Evolutionary conservation across 1,140 invertebrate genomes (phyloP).

Genomic region (Macrostomum lignano): DNA sequence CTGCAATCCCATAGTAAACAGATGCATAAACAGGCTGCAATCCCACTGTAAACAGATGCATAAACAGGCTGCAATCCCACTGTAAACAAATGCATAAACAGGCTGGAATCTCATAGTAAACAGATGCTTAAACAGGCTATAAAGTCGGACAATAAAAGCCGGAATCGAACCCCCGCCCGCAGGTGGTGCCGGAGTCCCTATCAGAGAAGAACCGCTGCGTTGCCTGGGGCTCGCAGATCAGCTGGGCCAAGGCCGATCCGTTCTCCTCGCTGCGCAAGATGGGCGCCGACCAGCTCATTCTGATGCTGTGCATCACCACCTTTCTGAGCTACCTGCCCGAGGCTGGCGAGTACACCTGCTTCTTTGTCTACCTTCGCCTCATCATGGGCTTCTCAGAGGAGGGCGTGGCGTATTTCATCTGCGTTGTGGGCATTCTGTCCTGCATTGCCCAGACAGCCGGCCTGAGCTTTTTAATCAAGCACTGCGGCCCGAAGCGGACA

Average conservation of each 20-base stretch:
- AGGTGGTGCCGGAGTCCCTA: constrained; percentile 78
- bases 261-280: constrained; percentile 61
- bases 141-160: too few relatives aligned
- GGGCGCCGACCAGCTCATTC: constrained; percentile 70
- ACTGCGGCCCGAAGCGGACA: constrained; percentile 70
- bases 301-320: constrained; percentile 81
- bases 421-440: constrained; percentile 73
- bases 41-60: too few relatives aligned
- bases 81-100: too few relatives aligned
- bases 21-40: too few relatives aligned
- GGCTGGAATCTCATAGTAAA: too few relatives aligned
- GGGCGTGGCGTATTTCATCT: constrained; percentile 87
- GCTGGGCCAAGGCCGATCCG: constrained; percentile 74
- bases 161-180: too few relatives aligned
- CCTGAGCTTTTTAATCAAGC: constrained; percentile 59
- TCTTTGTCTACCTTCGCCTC: constrained; percentile 92
- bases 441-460: constrained; percentile 53
- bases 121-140: too few relatives aligned
- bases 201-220: constrained; percentile 37
- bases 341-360: constrained; percentile 85
- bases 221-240: constrained; percentile 25
- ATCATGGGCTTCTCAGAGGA: constrained; percentile 76
- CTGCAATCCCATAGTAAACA: too few relatives aligned
- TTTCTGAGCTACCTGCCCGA: constrained; percentile 95
- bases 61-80: too few relatives aligned